Evolutionary conservation across 2,888 invertebrate genomes (phyloP).

Genomic region (Melanophora roralis): DNA sequence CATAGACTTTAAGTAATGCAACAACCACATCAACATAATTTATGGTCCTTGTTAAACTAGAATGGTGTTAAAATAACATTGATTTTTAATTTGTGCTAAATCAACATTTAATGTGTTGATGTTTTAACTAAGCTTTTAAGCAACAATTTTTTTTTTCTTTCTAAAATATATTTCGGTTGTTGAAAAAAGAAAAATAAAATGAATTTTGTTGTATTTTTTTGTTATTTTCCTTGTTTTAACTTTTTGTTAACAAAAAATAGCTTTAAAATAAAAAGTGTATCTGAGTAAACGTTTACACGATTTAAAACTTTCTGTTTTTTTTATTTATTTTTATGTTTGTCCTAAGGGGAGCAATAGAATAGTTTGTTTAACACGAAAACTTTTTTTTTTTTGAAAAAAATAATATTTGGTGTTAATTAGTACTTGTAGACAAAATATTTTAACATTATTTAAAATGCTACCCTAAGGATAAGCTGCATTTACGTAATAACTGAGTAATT

Average conservation of each 20-base stretch:
- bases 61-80: constrained; percentile 18
- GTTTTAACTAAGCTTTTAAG: constrained; percentile 8
- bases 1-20: not conserved
- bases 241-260: not conserved
- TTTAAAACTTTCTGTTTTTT: constrained; percentile 11
- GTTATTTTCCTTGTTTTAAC: not conserved
- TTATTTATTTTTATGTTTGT: not conserved
- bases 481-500: constrained; percentile 7
- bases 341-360: not conserved
- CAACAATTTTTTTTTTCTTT: no score
- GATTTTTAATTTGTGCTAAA: constrained; percentile 32
- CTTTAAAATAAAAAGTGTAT: not conserved
- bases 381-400: not conserved
- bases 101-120: constrained; percentile 34
- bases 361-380: not conserved
- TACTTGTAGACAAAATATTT: not conserved
- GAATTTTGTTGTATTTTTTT: not conserved
- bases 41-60: not conserved
- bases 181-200: no score
- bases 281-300: no score
- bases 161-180: no score
- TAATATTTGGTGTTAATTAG: constrained; percentile 23
- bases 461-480: constrained; percentile 24
- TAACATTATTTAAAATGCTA: not conserved
- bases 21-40: not conserved